phyloP scores from a whole-genome alignment of 2,113 vertebrate genomes.

The Gavialis gangeticus region DNA sequence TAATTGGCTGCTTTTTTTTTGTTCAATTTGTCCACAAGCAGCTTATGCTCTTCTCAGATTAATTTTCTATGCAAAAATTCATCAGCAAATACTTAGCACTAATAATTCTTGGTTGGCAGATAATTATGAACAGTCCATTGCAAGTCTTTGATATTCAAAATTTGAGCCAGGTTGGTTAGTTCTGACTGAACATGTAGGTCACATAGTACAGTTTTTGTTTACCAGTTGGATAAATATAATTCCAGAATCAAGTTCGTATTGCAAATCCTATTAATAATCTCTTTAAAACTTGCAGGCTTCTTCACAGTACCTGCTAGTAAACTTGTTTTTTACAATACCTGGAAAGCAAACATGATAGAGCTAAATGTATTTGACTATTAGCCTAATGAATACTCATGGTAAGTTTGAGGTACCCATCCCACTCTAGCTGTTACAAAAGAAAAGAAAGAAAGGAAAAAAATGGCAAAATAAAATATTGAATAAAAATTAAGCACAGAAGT shows the following conservation, averaged over 20 bases:
- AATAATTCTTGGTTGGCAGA: neutral
- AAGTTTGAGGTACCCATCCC: neutral
- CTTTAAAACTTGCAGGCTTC: neutral
- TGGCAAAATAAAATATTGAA: neutral
- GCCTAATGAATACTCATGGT: neutral
- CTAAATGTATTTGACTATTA: neutral
- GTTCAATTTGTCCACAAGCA: neutral
- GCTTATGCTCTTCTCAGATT: neutral
- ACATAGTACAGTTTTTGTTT: neutral
- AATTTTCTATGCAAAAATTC: neutral
- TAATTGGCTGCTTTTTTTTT: neutral
- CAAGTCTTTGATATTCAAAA: neutral
- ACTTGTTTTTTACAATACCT: neutral
- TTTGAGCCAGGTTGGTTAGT: neutral
- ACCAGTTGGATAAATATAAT: neutral
- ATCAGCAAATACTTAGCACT: neutral
- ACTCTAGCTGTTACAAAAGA: neutral
- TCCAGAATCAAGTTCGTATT: neutral
- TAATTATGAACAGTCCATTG: neutral
- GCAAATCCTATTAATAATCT: neutral
- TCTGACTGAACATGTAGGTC: neutral
- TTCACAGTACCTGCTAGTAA: neutral
- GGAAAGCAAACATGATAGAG: constrained; percentile 17
- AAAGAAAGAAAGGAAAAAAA: neutral
- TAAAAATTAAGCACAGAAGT: constrained; percentile 17